Percentiles rank a stretch among this genome's conserved stretches.
phyloP scores from a whole-genome alignment of 2,797 vertebrate species.

The Synanceia verrucosa region DNA sequence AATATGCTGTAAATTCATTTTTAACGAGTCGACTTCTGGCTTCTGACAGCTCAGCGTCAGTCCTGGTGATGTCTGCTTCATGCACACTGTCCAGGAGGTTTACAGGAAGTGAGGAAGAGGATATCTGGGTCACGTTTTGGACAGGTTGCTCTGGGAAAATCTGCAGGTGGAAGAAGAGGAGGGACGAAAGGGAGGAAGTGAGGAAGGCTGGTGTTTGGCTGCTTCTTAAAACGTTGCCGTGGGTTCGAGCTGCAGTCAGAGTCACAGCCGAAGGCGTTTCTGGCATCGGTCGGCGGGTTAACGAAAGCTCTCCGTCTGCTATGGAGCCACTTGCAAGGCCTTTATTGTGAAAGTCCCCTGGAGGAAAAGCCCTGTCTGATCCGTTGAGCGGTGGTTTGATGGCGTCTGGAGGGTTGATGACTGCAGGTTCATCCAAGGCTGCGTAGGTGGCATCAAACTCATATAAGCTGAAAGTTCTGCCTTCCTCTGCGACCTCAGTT shows the following conservation, averaged over 20 bases:
- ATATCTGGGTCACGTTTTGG: neutral
- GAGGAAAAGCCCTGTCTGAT: conserved; percentile 3
- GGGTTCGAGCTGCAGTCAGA: conserved; percentile 18
- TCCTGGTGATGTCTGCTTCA: neutral
- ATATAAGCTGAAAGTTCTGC: conserved; percentile 43
- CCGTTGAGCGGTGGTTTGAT: neutral
- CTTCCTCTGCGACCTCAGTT: conserved; percentile 38
- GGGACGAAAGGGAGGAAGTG: neutral
- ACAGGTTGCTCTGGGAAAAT: neutral
- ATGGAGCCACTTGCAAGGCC: neutral
- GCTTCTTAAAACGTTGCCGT: conserved; percentile 5
- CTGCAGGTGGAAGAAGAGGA: neutral
- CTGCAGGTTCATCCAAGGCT: conserved; percentile 48
- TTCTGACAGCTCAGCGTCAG: neutral
- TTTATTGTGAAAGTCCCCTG: conserved; percentile 11
- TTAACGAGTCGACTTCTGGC: neutral
- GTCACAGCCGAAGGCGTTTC: neutral
- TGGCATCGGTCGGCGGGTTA: neutral
- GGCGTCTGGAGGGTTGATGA: neutral
- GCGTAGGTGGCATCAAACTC: conserved; percentile 62
- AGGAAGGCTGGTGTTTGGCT: neutral
- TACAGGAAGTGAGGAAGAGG: neutral
- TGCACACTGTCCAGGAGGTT: neutral
- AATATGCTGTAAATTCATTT: too few relatives aligned
- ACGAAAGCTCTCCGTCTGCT: conserved; percentile 14